Percentiles rank a stretch among this genome's conserved stretches.
Conservation (phyloP, 2,113 vertebrate species). For the Octodon degus region DNA sequence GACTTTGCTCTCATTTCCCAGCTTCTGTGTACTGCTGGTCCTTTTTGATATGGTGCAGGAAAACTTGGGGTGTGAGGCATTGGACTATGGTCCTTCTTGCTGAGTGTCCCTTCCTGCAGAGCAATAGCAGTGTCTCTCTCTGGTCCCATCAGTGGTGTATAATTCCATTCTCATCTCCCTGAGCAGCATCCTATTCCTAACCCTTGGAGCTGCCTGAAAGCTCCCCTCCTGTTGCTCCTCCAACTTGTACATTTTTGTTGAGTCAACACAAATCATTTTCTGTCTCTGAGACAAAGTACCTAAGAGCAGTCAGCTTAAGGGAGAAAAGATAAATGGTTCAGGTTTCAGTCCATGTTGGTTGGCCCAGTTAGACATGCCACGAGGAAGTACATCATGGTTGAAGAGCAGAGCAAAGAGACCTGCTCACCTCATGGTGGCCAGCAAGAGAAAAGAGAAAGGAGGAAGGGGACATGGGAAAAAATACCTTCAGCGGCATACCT, state of each 20-base stretch:
- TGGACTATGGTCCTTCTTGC: background rate
- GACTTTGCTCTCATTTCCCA: background rate
- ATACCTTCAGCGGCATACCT: background rate
- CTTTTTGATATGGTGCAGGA: background rate
- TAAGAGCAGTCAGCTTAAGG: background rate
- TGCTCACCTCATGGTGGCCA: background rate
- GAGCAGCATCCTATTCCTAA: background rate
- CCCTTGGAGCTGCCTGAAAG: background rate
- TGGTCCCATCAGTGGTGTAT: background rate
- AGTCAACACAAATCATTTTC: background rate
- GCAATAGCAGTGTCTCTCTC: background rate
- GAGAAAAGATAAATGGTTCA: background rate
- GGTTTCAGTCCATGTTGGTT: background rate
- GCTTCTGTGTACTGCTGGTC: background rate
- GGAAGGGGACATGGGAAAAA: background rate
- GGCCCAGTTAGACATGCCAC: background rate
- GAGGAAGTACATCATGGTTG: background rate
- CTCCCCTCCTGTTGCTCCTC: too few relatives aligned
- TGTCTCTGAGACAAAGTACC: background rate
- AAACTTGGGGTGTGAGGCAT: background rate
- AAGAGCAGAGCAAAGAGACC: background rate
- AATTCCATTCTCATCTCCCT: background rate
- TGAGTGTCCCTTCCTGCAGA: background rate
- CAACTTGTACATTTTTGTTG: background rate
- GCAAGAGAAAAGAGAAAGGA: background rate